Conservation (phyloP, 1,140 invertebrate genomes). For the Teleogryllus occipitalis region DNA sequence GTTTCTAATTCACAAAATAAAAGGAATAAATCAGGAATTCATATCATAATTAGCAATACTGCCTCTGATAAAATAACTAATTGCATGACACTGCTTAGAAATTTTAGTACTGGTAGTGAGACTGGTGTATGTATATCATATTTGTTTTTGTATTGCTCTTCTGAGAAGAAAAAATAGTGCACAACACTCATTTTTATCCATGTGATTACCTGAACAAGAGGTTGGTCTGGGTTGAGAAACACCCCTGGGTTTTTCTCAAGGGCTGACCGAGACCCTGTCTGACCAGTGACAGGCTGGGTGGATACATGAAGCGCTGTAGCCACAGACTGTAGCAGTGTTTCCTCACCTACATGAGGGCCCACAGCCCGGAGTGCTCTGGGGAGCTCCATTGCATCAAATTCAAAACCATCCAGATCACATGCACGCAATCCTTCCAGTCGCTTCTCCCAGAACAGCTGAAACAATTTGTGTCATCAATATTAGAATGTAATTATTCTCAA, state of each 20-base stretch:
- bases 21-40: no score
- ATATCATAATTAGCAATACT: no score
- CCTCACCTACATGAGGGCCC: constrained; percentile 82
- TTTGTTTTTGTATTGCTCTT: no score
- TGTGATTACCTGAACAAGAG: constrained; percentile 69
- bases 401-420: constrained; percentile 72
- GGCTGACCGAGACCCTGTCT: constrained; percentile 71
- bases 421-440: constrained; percentile 83
- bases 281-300: constrained; percentile 78
- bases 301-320: constrained; percentile 78
- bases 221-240: constrained; percentile 93
- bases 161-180: neutral
- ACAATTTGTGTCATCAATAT: no score
- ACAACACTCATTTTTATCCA: constrained; percentile 4
- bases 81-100: no score
- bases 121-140: no score
- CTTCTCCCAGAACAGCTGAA: constrained; percentile 94
- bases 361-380: constrained; percentile 82
- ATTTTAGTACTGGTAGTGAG: no score
- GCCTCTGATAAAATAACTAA: no score
- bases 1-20: no score
- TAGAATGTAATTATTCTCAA: neutral
- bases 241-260: constrained; percentile 90
- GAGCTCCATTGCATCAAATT: constrained; percentile 73
- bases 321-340: constrained; percentile 85